phyloP scores from a whole-genome alignment of 2,888 invertebrate species.

The Chrysolina americana region DNA sequence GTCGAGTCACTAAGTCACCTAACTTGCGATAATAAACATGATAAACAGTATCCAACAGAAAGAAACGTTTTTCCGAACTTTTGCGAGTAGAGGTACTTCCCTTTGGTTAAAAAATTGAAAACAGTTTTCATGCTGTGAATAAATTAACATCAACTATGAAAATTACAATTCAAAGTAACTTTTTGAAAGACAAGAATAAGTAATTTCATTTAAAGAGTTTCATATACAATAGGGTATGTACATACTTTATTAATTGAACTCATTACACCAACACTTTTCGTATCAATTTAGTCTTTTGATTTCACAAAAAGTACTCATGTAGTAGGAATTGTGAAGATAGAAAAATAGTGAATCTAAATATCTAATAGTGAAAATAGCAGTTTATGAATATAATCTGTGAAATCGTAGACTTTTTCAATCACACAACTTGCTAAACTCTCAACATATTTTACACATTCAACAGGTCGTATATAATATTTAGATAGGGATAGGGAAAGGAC shows the following conservation, averaged over 20 bases:
- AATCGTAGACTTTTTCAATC: background rate
- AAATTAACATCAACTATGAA: too few species aligned
- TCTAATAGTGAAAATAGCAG: background rate
- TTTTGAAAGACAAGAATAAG: too few species aligned
- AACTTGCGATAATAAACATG: too few species aligned
- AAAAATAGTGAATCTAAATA: conserved; percentile 34
- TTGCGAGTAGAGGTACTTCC: too few species aligned
- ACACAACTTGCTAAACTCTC: background rate
- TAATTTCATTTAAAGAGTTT: background rate
- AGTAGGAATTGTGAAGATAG: conserved; percentile 21
- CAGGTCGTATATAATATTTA: too few species aligned
- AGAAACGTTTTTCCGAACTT: too few species aligned
- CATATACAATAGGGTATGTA: background rate
- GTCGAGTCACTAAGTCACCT: too few species aligned
- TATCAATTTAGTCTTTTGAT: background rate
- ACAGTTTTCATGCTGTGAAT: too few species aligned
- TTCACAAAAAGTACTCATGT: background rate
- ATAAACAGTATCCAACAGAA: too few species aligned
- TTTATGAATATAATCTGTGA: conserved; percentile 4
- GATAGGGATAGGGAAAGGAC: too few species aligned
- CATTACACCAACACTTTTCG: background rate
- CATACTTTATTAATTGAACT: background rate
- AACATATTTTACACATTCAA: background rate
- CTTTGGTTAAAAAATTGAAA: too few species aligned
- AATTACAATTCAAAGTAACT: too few species aligned